A percentile compares a stretch with the other conserved stretches of the same genome.
Evolutionary conservation across 2,113 vertebrate genomes (phyloP).

Genomic region (Ondatra zibethicus): DNA sequence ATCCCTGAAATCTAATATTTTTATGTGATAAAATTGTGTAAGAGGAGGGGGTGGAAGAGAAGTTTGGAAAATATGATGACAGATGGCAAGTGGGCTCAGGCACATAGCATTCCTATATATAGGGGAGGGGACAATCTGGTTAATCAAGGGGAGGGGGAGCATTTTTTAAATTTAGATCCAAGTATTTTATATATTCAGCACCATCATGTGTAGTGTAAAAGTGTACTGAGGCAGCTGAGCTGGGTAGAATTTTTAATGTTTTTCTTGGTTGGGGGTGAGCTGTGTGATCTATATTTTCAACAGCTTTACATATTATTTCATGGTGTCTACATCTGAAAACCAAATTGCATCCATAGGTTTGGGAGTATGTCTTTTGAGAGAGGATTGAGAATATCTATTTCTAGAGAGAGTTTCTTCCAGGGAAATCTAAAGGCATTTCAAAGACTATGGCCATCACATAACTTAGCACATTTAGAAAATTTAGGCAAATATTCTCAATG

Average conservation of each 20-base stretch:
- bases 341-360: conserved; percentile 52
- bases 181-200: conserved; percentile 83
- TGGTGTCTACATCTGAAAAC: conserved; percentile 70
- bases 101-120: conserved; percentile 83
- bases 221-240: conserved; percentile 67
- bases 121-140: conserved; percentile 83
- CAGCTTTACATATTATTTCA: conserved; percentile 74
- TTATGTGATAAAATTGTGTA: conserved; percentile 84
- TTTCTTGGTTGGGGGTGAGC: conserved; percentile 61
- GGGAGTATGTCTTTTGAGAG: conserved; percentile 59
- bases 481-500: conserved; percentile 4
- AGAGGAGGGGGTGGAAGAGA: conserved; percentile 82
- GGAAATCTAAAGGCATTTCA: conserved; percentile 61
- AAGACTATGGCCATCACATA: conserved; percentile 57
- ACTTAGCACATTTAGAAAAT: not conserved
- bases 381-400: conserved; percentile 57
- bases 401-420: conserved; percentile 70
- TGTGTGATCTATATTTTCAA: conserved; percentile 76
- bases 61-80: conserved; percentile 80
- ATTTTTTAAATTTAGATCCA: conserved; percentile 82
- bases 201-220: conserved; percentile 67
- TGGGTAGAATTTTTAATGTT: conserved; percentile 72
- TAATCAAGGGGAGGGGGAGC: conserved; percentile 79
- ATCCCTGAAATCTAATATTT: conserved; percentile 84
- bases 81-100: conserved; percentile 84